Conservation (phyloP, 2,888 invertebrate genomes). For the Steromphala cineraria region DNA sequence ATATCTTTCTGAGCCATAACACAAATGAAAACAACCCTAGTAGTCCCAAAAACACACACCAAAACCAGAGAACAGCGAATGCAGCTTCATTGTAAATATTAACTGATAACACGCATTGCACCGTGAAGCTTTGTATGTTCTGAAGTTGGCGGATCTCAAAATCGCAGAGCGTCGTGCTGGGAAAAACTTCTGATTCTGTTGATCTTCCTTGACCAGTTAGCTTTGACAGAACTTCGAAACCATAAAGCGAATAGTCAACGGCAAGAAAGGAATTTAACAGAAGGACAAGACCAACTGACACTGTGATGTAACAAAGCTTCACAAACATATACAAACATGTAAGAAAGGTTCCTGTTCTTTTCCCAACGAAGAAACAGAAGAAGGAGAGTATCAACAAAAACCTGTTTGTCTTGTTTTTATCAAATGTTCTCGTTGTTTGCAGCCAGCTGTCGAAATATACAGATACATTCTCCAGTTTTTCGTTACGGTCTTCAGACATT, state of each 20-base stretch:
- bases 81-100: slow-evolving; percentile 34
- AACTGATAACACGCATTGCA: slow-evolving; percentile 28
- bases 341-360: slow-evolving; percentile 33
- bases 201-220: not conserved
- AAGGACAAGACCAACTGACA: slow-evolving; percentile 31
- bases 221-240: slow-evolving; percentile 32
- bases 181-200: slow-evolving; percentile 29
- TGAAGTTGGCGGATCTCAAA: slow-evolving; percentile 30
- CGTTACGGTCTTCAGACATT: not conserved
- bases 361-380: slow-evolving; percentile 29
- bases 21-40: slow-evolving; percentile 29
- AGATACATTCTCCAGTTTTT: not conserved
- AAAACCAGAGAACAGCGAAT: slow-evolving; percentile 33
- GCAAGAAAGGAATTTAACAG: slow-evolving; percentile 35
- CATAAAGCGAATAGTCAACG: slow-evolving; percentile 33
- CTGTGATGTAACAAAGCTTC: slow-evolving; percentile 33
- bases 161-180: slow-evolving; percentile 35
- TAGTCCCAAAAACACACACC: slow-evolving; percentile 20
- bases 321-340: slow-evolving; percentile 23
- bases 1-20: slow-evolving; percentile 28
- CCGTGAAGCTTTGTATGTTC: slow-evolving; percentile 21
- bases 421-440: not conserved
- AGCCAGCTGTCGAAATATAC: slow-evolving; percentile 22
- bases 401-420: not conserved
- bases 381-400: slow-evolving; percentile 3